Evolutionary conservation across 2,888 invertebrate genomes (phyloP).

Genomic region (Incurvaria masculella): DNA sequence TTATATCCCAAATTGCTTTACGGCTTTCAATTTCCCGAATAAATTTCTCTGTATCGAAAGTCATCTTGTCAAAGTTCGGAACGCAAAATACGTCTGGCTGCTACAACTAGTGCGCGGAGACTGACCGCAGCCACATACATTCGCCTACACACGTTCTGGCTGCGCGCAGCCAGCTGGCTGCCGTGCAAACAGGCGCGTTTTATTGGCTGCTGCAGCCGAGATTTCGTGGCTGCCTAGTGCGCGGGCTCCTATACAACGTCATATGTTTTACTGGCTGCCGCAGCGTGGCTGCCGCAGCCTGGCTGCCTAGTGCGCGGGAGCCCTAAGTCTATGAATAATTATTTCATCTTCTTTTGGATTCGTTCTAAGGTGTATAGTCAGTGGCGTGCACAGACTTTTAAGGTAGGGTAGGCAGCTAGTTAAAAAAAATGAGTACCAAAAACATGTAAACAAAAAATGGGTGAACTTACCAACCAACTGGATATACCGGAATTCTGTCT

Average conservation of each 20-base stretch:
- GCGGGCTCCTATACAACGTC: slow-evolving; percentile 10
- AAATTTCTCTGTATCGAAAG: slow-evolving; percentile 19
- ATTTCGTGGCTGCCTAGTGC: slow-evolving; percentile 11
- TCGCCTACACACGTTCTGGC: slow-evolving; percentile 8
- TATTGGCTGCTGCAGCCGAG: slow-evolving; percentile 7
- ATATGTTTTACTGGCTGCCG: too few species aligned
- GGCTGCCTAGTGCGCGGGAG: slow-evolving; percentile 8
- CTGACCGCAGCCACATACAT: slow-evolving; percentile 10
- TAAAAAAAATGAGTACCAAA: too few species aligned
- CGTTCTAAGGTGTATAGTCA: too few species aligned
- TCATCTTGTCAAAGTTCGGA: slow-evolving; percentile 12
- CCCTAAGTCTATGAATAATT: too few species aligned
- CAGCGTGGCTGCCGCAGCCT: too few species aligned
- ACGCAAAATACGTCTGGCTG: slow-evolving; percentile 19
- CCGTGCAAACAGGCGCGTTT: slow-evolving; percentile 7
- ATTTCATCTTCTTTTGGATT: too few species aligned
- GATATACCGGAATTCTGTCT: too few species aligned
- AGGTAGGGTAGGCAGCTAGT: too few species aligned
- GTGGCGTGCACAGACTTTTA: too few species aligned
- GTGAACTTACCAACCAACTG: too few species aligned
- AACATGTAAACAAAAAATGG: too few species aligned
- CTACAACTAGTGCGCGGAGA: slow-evolving; percentile 14
- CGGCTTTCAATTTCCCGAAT: slow-evolving; percentile 19
- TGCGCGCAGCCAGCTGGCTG: slow-evolving; percentile 7
- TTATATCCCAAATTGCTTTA: slow-evolving; percentile 19